Conservation (phyloP, 2,888 invertebrate species). For the Congeria kusceri region DNA sequence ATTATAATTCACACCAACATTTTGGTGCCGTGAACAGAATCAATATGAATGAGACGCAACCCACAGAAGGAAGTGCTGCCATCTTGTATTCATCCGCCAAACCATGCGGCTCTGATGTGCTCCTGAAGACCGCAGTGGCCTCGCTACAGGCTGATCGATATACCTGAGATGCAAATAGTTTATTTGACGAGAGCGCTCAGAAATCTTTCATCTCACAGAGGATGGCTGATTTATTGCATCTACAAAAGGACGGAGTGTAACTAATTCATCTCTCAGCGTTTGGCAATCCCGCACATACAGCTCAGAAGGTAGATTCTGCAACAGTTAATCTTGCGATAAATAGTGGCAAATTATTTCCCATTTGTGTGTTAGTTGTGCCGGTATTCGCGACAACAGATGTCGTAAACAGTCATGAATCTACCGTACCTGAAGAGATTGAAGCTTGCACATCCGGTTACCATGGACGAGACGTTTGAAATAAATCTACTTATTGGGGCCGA, state of each 20-base stretch:
- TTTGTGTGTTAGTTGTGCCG: slow-evolving; percentile 18
- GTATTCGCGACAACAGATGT: slow-evolving; percentile 7
- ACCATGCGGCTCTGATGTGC: background rate
- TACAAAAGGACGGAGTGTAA: slow-evolving; percentile 4
- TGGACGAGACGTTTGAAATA: slow-evolving; percentile 17
- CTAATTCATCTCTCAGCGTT: slow-evolving; percentile 12
- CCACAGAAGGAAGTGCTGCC: background rate
- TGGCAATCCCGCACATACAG: background rate
- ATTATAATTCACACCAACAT: too few relatives aligned
- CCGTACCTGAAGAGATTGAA: slow-evolving; percentile 14
- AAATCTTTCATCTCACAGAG: background rate
- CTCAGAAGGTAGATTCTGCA: slow-evolving; percentile 7
- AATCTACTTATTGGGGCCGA: slow-evolving; percentile 15
- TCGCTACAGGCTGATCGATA: background rate
- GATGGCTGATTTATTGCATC: background rate
- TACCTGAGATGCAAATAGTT: background rate
- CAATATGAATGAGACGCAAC: background rate
- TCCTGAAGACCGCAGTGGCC: background rate
- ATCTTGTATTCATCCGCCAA: background rate
- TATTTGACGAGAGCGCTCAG: background rate
- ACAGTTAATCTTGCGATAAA: background rate
- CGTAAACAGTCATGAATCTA: background rate
- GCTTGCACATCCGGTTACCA: slow-evolving; percentile 5
- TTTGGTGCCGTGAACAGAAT: too few relatives aligned
- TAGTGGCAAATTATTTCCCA: background rate